A percentile compares a stretch with the other conserved stretches of the same genome.
Evolutionary conservation across 2,888 invertebrate species (phyloP).

Genomic region (Sminthurides aquaticus): DNA sequence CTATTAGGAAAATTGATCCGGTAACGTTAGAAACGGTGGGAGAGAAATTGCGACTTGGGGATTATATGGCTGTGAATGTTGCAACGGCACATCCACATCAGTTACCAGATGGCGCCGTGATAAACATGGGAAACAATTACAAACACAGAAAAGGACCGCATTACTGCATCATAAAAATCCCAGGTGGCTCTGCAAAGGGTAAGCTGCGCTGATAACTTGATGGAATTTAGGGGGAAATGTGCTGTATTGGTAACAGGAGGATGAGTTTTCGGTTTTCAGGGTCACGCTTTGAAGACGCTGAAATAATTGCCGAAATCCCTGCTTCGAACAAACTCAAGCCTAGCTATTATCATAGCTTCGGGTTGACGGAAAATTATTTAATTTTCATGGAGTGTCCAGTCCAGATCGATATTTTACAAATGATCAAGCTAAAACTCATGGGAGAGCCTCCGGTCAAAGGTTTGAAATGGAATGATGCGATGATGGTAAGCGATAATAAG

Average conservation of each 20-base stretch:
- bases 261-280: no score
- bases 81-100: slow-evolving; percentile 38
- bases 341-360: slow-evolving; percentile 53
- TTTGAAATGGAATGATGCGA: slow-evolving; percentile 48
- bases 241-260: no score
- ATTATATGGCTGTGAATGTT: slow-evolving; percentile 30
- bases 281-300: slow-evolving; percentile 42
- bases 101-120: slow-evolving; percentile 36
- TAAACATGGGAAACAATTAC: slow-evolving; percentile 39
- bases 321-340: slow-evolving; percentile 46
- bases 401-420: slow-evolving; percentile 47
- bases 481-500: slow-evolving; percentile 48
- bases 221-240: no score
- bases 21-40: slow-evolving; percentile 48
- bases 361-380: slow-evolving; percentile 51
- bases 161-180: slow-evolving; percentile 46
- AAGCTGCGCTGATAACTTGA: no score
- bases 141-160: slow-evolving; percentile 45
- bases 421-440: slow-evolving; percentile 44
- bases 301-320: slow-evolving; percentile 45
- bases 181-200: slow-evolving; percentile 39
- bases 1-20: slow-evolving; percentile 48
- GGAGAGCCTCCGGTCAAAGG: slow-evolving; percentile 46
- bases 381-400: slow-evolving; percentile 52
- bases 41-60: slow-evolving; percentile 28